Percentiles rank a stretch among this genome's conserved stretches.
Conservation (phyloP, 2,113 vertebrate genomes). For the Petrocephalus zakoni region DNA sequence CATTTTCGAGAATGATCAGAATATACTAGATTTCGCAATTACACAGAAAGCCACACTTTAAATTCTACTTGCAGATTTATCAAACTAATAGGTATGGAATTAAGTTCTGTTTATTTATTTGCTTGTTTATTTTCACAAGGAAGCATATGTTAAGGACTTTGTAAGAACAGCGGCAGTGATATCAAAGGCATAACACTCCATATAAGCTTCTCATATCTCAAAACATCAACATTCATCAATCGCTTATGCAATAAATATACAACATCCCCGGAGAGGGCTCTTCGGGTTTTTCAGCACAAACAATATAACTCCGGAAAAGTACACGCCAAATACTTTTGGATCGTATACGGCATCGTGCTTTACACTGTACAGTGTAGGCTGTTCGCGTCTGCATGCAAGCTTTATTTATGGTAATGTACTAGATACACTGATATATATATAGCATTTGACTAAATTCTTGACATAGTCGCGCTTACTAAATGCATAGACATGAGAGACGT, state of each 20-base stretch:
- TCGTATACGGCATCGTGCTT: not conserved
- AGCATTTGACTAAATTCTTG: not conserved
- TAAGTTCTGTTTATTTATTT: not conserved
- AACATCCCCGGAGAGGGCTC: not conserved
- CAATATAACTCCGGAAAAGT: not conserved
- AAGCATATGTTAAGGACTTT: not conserved
- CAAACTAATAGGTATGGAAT: not conserved
- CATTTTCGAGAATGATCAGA: not conserved
- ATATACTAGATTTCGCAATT: not conserved
- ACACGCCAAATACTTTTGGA: not conserved
- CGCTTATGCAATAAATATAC: not conserved
- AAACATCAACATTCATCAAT: not conserved
- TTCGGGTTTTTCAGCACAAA: not conserved
- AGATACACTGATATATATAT: not conserved
- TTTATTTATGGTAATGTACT: not conserved
- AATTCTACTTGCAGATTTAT: not conserved
- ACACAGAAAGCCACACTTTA: not conserved
- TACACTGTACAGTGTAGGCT: not conserved
- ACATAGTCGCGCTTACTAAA: not conserved
- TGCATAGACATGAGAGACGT: not conserved
- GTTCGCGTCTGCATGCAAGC: not conserved
- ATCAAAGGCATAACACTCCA: not conserved
- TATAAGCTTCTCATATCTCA: not conserved
- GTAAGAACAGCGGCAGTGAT: not conserved
- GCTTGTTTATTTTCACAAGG: not conserved